Percentiles rank a stretch among this genome's conserved stretches.
Evolutionary conservation across 2,113 vertebrate species (phyloP).

Genomic region (Campylomormyrus tamandua): DNA sequence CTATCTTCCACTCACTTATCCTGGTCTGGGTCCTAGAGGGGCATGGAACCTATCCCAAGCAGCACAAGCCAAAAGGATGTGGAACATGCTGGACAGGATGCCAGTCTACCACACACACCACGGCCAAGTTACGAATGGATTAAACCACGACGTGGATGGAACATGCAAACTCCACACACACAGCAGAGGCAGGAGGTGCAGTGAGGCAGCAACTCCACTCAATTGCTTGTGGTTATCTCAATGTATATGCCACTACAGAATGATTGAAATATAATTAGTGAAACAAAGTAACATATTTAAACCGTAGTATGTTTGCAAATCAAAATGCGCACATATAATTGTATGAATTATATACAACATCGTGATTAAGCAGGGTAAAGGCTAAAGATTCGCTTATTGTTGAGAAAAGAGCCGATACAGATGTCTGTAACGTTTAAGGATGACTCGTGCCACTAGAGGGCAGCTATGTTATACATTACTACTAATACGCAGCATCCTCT

Average conservation of each 20-base stretch:
- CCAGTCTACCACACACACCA: not conserved
- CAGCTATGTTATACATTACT: not conserved
- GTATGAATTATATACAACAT: not conserved
- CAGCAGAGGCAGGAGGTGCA: not conserved
- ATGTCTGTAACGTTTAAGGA: not conserved
- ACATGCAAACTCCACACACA: not conserved
- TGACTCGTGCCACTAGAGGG: conserved; percentile 12
- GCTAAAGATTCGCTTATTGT: not conserved
- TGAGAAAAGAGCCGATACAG: not conserved
- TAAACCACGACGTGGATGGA: not conserved
- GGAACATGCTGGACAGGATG: not conserved
- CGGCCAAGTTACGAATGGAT: not conserved
- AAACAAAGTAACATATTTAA: not conserved
- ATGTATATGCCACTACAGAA: not conserved
- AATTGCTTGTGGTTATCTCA: not conserved
- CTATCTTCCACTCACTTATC: not conserved
- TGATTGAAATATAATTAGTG: not conserved
- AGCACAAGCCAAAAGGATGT: not conserved
- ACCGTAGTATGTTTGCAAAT: not conserved
- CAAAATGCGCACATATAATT: not conserved
- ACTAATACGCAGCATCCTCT: not conserved
- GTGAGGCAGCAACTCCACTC: not conserved
- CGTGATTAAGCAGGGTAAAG: not conserved
- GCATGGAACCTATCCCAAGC: not conserved
- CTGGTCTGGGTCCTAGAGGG: not conserved